These are phyloP conservation scores for Rutilus rutilus DNA, from an alignment of 2,113 vertebrate genomes.

Conservation along the genomic window DNA sequence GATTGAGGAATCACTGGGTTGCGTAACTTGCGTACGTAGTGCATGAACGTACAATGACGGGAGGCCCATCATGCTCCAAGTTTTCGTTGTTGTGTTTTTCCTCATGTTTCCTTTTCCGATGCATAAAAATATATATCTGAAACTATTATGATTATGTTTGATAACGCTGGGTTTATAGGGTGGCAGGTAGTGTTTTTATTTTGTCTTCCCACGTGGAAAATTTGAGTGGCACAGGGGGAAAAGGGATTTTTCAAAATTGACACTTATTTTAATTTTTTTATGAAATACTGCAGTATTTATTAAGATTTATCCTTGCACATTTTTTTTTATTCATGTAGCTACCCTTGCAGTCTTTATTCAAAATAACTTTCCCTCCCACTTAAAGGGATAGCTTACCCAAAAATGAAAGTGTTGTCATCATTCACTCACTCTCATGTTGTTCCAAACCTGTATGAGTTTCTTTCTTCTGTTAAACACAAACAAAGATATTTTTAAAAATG, in stretches of 20 bases:
- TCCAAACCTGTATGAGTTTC: no score
- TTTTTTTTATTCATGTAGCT: no score
- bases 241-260: not conserved
- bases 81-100: not conserved
- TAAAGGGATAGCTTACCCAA: no score
- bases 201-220: not conserved
- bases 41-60: slow-evolving; percentile 22
- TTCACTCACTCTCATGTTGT: no score
- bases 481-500: no score
- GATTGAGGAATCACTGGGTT: not conserved
- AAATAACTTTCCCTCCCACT: no score
- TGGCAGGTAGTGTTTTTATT: not conserved
- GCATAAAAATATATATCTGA: not conserved
- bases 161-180: not conserved
- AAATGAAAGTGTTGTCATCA: no score
- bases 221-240: not conserved
- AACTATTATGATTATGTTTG: not conserved
- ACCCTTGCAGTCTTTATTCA: no score
- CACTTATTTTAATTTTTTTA: no score
- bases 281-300: no score
- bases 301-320: no score
- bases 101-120: not conserved
- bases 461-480: no score
- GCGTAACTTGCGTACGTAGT: slow-evolving; percentile 33
- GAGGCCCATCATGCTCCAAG: not conserved